phyloP scores from a whole-genome alignment of 2,797 vertebrate genomes.

The Anabacerthia variegaticeps region DNA sequence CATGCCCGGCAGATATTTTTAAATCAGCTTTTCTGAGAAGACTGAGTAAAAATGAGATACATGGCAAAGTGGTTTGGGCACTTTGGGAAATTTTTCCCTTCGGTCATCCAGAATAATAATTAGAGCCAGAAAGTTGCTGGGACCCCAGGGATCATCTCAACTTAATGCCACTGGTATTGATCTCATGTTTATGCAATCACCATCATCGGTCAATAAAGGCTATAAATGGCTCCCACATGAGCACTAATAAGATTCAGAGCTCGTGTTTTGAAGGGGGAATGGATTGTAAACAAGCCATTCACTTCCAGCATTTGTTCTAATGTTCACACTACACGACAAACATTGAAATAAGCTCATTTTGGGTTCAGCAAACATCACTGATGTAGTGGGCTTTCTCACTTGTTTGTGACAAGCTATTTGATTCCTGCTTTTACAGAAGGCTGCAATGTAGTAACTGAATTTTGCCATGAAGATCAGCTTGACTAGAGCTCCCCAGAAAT shows the following conservation, averaged over 20 bases:
- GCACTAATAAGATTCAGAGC: background rate
- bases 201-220: background rate
- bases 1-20: background rate
- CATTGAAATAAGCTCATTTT: slow-evolving; percentile 2
- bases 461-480: background rate
- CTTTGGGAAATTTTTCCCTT: background rate
- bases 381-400: background rate
- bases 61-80: background rate
- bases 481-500: background rate
- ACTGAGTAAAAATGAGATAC: background rate
- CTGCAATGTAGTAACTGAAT: background rate
- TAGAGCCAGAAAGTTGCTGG: background rate
- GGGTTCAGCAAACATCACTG: background rate
- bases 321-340: background rate
- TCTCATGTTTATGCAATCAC: background rate
- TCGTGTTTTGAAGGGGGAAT: background rate
- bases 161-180: background rate
- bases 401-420: background rate
- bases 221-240: slow-evolving; percentile 9
- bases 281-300: background rate
- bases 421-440: background rate
- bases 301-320: background rate
- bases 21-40: background rate
- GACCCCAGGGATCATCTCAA: background rate
- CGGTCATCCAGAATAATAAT: background rate